Conservation (phyloP, 2,888 invertebrate genomes). For the Epinotia brunnichana region DNA sequence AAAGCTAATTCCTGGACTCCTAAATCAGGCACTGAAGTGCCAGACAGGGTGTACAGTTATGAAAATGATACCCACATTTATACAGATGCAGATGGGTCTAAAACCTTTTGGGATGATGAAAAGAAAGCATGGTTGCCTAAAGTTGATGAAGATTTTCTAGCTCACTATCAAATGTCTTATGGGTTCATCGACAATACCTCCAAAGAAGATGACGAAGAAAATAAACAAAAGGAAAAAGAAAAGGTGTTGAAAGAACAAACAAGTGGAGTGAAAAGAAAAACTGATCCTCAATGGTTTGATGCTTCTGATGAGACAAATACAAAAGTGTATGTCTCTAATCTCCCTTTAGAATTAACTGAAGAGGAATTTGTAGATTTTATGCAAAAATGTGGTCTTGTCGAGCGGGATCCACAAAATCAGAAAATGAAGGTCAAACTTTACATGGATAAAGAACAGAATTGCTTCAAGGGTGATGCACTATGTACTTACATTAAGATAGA, state of each 20-base stretch:
- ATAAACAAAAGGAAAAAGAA: slow-evolving; percentile 62
- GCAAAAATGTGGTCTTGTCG: slow-evolving; percentile 97
- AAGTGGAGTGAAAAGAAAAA: slow-evolving; percentile 80
- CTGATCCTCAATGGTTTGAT: slow-evolving; percentile 94
- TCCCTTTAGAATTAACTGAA: slow-evolving; percentile 94
- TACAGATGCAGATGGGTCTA: slow-evolving; percentile 93
- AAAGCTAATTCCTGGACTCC: slow-evolving; percentile 79
- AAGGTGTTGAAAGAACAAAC: slow-evolving; percentile 71
- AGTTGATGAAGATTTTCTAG: slow-evolving; percentile 98
- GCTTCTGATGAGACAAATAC: slow-evolving; percentile 92
- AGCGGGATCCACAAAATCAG: slow-evolving; percentile 91
- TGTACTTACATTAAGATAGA: slow-evolving; percentile 99
- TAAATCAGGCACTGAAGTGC: slow-evolving; percentile 63
- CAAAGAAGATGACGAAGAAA: slow-evolving; percentile 59
- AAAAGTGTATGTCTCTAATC: slow-evolving; percentile 97
- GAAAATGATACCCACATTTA: slow-evolving; percentile 91
- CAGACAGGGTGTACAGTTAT: slow-evolving; percentile 84
- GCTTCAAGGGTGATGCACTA: slow-evolving; percentile 96
- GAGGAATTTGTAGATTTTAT: slow-evolving; percentile 96
- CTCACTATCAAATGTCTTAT: slow-evolving; percentile 97
- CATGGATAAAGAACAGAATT: slow-evolving; percentile 89
- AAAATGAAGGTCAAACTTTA: slow-evolving; percentile 97
- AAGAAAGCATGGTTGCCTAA: slow-evolving; percentile 98
- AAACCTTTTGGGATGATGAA: slow-evolving; percentile 95
- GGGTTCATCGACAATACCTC: slow-evolving; percentile 88